Evolutionary conservation across 2,113 vertebrate species (phyloP).

Genomic region (Rhodinocichla rosea): DNA sequence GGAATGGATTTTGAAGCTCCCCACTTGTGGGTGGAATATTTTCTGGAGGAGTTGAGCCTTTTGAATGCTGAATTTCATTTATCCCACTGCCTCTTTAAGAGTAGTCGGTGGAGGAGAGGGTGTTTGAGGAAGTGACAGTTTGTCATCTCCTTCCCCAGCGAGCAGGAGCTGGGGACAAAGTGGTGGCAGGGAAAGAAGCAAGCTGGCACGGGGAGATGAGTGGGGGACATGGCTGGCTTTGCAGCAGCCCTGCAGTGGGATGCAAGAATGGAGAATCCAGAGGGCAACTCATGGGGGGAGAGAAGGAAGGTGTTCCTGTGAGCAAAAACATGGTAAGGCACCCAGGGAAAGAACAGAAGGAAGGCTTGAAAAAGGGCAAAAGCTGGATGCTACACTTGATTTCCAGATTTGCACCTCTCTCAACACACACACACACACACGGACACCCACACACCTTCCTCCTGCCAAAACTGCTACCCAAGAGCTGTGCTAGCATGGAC

Average conservation of each 20-base stretch:
- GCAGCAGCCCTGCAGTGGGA: not conserved
- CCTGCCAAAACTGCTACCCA: not conserved
- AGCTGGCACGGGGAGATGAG: not conserved
- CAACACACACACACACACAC: not conserved
- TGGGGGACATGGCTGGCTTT: not conserved
- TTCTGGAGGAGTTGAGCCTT: constrained; percentile 62
- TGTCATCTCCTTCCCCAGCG: constrained; percentile 35
- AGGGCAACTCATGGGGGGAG: not conserved
- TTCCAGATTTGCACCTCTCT: no score
- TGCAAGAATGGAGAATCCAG: not conserved
- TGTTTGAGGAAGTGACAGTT: constrained; percentile 62
- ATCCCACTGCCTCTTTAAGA: constrained; percentile 63
- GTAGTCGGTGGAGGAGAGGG: constrained; percentile 33
- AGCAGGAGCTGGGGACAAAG: constrained; percentile 8
- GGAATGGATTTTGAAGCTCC: constrained; percentile 45
- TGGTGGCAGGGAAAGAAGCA: not conserved
- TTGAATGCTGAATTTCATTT: constrained; percentile 55
- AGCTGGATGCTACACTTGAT: not conserved
- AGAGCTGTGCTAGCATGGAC: not conserved
- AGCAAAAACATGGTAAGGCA: not conserved
- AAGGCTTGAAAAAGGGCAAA: not conserved
- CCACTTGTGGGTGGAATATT: constrained; percentile 42
- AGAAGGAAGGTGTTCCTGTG: not conserved
- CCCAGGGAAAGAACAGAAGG: not conserved
- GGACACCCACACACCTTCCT: not conserved